Conservation (phyloP, 2,888 invertebrate genomes). For the Neoscelio sp. region DNA sequence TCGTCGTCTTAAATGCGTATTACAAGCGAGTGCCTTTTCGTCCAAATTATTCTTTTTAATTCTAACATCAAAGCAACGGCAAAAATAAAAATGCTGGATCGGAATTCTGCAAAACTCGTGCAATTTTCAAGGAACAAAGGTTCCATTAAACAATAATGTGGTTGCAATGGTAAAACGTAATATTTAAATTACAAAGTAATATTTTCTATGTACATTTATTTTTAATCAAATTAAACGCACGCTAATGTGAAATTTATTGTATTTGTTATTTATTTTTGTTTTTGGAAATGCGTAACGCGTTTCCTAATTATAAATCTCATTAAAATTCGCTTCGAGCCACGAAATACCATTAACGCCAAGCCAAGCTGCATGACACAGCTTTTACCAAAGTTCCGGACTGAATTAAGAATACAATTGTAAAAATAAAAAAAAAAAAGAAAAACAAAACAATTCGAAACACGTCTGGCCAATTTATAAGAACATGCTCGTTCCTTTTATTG, state of each 20-base stretch:
- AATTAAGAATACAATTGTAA: constrained; percentile 40
- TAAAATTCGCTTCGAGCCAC: constrained; percentile 77
- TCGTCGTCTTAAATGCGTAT: constrained; percentile 13
- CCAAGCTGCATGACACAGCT: constrained; percentile 39
- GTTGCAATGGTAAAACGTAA: too few relatives aligned
- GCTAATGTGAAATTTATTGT: constrained; percentile 19
- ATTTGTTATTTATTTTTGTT: constrained; percentile 31
- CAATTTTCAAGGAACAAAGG: too few relatives aligned
- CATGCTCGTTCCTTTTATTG: constrained; percentile 38
- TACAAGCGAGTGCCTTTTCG: constrained; percentile 21
- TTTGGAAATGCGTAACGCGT: constrained; percentile 62
- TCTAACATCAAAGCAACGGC: too few relatives aligned
- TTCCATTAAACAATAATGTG: too few relatives aligned
- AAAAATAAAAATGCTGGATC: too few relatives aligned
- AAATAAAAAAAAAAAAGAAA: constrained; percentile 55
- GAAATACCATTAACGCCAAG: constrained; percentile 78
- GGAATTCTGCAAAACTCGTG: too few relatives aligned
- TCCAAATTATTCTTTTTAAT: constrained; percentile 3
- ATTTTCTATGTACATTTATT: too few relatives aligned
- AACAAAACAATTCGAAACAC: constrained; percentile 48
- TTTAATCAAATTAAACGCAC: background rate
- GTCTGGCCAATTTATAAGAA: constrained; percentile 63
- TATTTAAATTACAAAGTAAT: too few relatives aligned
- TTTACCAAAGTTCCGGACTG: constrained; percentile 40
- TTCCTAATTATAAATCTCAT: constrained; percentile 81